These are phyloP conservation scores for Picus viridis DNA, from an alignment of 2,797 vertebrate species.

Conservation along the genomic window DNA sequence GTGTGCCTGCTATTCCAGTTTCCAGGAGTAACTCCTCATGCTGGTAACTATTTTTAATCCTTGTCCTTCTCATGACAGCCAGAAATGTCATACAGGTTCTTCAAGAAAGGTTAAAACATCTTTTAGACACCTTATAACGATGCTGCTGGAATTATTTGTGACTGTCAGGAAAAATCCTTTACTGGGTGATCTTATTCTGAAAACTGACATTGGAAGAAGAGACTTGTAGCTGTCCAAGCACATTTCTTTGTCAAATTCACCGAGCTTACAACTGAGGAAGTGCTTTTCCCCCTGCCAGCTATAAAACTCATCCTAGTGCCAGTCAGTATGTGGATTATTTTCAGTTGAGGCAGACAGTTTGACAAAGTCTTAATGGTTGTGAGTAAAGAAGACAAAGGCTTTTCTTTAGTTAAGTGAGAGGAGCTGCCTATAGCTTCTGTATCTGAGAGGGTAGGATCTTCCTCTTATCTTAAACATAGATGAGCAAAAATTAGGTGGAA, in stretches of 20 bases:
- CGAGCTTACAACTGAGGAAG: background rate
- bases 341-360: slow-evolving; percentile 14
- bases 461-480: background rate
- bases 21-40: background rate
- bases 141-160: slow-evolving; percentile 40
- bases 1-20: background rate
- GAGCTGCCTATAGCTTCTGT: background rate
- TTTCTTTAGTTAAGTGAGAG: background rate
- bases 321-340: slow-evolving; percentile 2
- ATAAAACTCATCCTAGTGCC: slow-evolving; percentile 15
- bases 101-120: slow-evolving; percentile 42
- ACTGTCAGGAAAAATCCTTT: slow-evolving; percentile 44
- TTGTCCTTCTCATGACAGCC: background rate
- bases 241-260: slow-evolving; percentile 37
- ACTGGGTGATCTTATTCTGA: slow-evolving; percentile 43
- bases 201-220: slow-evolving; percentile 22
- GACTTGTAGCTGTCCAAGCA: slow-evolving; percentile 51
- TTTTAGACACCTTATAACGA: slow-evolving; percentile 19
- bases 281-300: slow-evolving; percentile 26
- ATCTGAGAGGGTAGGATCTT: background rate
- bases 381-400: slow-evolving; percentile 11
- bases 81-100: background rate
- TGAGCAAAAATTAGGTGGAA: background rate
- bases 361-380: slow-evolving; percentile 18
- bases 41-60: background rate